Conservation (phyloP, 2,113 vertebrate species). For the Syngnathus typhle region DNA sequence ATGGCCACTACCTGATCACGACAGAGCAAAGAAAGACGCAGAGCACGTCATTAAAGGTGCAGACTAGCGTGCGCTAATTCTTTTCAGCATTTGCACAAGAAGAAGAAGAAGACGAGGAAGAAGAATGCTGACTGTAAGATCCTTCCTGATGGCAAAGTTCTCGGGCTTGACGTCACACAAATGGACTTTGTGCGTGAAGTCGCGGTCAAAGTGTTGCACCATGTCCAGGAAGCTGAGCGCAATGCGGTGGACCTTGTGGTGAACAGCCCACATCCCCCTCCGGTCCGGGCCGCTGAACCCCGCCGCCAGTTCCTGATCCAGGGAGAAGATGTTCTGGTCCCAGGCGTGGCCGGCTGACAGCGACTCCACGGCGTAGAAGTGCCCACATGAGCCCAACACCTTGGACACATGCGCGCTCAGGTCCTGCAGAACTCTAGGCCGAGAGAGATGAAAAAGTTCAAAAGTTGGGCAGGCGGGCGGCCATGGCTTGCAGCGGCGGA, state of each 20-base stretch:
- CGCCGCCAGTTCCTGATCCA: constrained; percentile 67
- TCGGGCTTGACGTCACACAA: constrained; percentile 95
- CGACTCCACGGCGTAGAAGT: constrained; percentile 93
- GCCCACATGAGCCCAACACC: constrained; percentile 91
- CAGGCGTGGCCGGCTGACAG: constrained; percentile 85
- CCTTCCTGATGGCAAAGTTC: constrained; percentile 91
- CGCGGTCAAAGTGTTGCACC: constrained; percentile 87
- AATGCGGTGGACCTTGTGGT: constrained; percentile 72
- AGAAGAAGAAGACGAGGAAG: not conserved
- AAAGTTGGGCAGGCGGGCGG: not conserved
- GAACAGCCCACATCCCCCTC: constrained; percentile 32
- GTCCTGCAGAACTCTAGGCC: constrained; percentile 77
- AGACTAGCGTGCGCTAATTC: not conserved
- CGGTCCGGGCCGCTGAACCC: constrained; percentile 28
- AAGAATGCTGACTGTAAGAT: constrained; percentile 83
- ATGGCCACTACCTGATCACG: constrained; percentile 86
- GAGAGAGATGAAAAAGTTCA: not conserved
- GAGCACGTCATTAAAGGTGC: not conserved
- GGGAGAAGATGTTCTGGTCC: constrained; percentile 84
- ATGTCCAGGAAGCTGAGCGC: constrained; percentile 95
- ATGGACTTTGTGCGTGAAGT: constrained; percentile 89
- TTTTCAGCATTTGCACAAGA: not conserved
- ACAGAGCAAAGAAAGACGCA: not conserved
- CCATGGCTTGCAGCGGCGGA: not conserved
- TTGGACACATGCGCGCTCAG: constrained; percentile 83